Conservation (phyloP, 2,888 invertebrate species). For the Lochmaea capreae region DNA sequence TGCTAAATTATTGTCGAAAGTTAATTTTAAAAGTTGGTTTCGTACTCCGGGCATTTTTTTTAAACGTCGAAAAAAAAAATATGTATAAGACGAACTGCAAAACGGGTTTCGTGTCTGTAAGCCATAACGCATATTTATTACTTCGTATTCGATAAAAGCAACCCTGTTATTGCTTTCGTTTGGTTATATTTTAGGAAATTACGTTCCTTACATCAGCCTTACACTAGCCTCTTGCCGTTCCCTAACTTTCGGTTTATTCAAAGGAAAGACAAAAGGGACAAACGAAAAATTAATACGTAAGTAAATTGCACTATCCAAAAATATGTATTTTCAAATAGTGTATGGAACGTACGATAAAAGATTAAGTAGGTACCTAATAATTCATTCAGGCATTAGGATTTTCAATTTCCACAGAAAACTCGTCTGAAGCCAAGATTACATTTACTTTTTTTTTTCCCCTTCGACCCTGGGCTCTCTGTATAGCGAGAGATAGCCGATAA, state of each 20-base stretch:
- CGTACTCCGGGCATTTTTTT: too few relatives aligned
- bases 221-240: conserved; percentile 20
- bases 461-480: conserved; percentile 35
- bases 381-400: neutral
- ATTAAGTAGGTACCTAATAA: too few relatives aligned
- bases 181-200: conserved; percentile 64
- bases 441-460: conserved; percentile 32
- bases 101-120: conserved; percentile 60
- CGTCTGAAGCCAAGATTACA: conserved; percentile 10
- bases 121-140: conserved; percentile 64
- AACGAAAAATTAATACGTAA: too few relatives aligned
- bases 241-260: neutral
- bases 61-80: too few relatives aligned
- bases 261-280: too few relatives aligned
- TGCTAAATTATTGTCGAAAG: neutral
- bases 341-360: too few relatives aligned
- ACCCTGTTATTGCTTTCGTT: conserved; percentile 50
- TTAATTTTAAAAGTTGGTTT: too few relatives aligned
- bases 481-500: conserved; percentile 49
- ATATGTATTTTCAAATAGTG: too few relatives aligned
- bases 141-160: conserved; percentile 62
- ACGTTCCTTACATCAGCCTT: conserved; percentile 46
- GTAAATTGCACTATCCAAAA: too few relatives aligned
- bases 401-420: neutral
- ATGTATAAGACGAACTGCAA: neutral